Base-by-base conservation (phyloP, 2,797 vertebrate species). In the Enteromius unitaeniatus region DNA sequence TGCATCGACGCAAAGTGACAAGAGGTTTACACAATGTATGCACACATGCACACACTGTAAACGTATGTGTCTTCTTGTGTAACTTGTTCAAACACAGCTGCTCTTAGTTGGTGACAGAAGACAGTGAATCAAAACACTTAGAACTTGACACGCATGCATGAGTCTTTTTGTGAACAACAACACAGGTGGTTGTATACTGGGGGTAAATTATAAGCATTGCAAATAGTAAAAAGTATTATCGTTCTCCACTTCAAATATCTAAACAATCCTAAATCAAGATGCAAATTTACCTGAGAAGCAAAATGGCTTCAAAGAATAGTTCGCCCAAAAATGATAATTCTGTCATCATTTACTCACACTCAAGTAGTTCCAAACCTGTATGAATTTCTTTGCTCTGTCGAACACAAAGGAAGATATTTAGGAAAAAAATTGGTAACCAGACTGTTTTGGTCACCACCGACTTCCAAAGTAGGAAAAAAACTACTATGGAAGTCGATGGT, bases 1-100 rank as follows among this genome's bases (percentile, higher is more conserved):
- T 49, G 47, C 90, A 92, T 93, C 90, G 89, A 93, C 91, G 91
- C 86, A 83, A 88, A 91, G 91, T 88, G 88, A 89, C 91, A 90
- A 92, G 91, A 92, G 88, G 93, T 93, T 94, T 94, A 92, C 91
- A 93, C 92, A 92, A 94, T 91, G 92, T 92, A 92, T 93, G 91
- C 92, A 91, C 79, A 78, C 86, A 88, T 62, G n/a, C 53, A 47
- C 78, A 89, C 87, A 73, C 28, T 85, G 75, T 67, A 60, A 79
- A 51, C 34, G 88, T 79, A 67, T 70, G 68, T 69, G 79, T 84
- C 86, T 78, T 85, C 65, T 81, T 53, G 68, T 84, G 81, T 79
- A 42, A 84, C 82, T 79, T 53, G 65, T 84, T 86, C 74, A 89
- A 88, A 84, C 87, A 85, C 88, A 89, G 88, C 87, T 89, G 88